Percentiles rank a stretch among this genome's conserved stretches.
These are phyloP conservation scores for Camponotus vicinus DNA, from an alignment of 1,140 invertebrate genomes.

Conservation along the genomic window DNA sequence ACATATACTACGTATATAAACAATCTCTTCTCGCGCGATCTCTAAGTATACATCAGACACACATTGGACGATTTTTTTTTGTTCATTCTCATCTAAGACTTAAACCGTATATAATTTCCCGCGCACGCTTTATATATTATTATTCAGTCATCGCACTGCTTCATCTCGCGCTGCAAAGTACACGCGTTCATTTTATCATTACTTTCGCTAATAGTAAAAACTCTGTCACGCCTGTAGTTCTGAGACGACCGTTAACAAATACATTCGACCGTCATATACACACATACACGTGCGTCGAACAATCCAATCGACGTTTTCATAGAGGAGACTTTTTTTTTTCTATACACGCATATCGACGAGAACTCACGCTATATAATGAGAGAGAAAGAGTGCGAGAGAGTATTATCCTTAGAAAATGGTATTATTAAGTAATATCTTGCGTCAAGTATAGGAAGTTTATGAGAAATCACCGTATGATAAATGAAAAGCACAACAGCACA, in stretches of 20 bases:
- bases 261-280: constrained; percentile 84
- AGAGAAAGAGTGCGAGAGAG: constrained; percentile 54
- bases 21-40: constrained; percentile 74
- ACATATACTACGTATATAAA: constrained; percentile 75
- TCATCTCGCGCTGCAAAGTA: constrained; percentile 33
- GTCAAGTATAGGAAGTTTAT: constrained; percentile 41
- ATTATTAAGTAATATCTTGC: constrained; percentile 26
- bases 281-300: constrained; percentile 77
- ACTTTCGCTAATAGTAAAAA: constrained; percentile 62
- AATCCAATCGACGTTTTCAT: constrained; percentile 78
- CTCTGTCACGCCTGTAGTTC: constrained; percentile 80
- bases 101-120: constrained; percentile 40
- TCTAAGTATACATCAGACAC: constrained; percentile 79
- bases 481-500: constrained; percentile 75
- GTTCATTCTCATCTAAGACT: constrained; percentile 67
- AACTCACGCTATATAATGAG: constrained; percentile 46
- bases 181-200: constrained; percentile 38
- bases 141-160: constrained; percentile 63
- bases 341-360: constrained; percentile 33
- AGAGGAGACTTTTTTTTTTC: constrained; percentile 5
- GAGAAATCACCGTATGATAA: constrained; percentile 45
- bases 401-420: constrained; percentile 48
- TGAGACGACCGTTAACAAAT: constrained; percentile 84
- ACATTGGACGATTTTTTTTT: constrained; percentile 68
- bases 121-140: constrained; percentile 67